phyloP scores from a whole-genome alignment of 2,797 vertebrate genomes.

The Helarctos malayanus region DNA sequence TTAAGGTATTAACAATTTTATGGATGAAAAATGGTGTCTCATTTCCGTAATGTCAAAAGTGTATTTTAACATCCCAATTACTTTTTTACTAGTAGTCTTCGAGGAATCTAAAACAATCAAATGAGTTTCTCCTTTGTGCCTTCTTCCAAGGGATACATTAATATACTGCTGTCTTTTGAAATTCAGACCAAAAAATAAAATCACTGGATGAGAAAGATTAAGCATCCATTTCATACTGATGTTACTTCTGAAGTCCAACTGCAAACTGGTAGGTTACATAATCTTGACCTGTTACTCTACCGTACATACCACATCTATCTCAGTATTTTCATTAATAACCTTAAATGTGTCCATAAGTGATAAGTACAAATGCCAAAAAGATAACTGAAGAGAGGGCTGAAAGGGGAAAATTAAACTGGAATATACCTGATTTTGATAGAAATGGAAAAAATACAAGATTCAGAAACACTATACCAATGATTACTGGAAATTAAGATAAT shows the following conservation, averaged over 20 bases:
- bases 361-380: neutral
- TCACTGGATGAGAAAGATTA: neutral
- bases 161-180: neutral
- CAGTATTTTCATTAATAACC: neutral
- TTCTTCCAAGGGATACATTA: neutral
- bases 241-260: neutral
- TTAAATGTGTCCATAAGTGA: neutral
- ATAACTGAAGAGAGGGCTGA: neutral
- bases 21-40: neutral
- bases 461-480: neutral
- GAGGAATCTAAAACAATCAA: neutral
- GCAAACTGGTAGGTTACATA: neutral
- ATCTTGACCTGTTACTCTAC: neutral
- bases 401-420: neutral
- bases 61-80: neutral
- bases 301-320: neutral
- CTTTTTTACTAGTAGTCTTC: neutral
- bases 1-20: neutral
- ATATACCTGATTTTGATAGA: neutral
- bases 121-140: neutral
- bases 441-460: neutral
- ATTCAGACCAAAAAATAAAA: neutral
- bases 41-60: neutral
- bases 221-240: neutral
- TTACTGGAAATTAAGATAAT: neutral